Percentiles rank a stretch among this genome's conserved stretches.
Conservation (phyloP, 2,888 invertebrate genomes). For the Abrostola triplasia region DNA sequence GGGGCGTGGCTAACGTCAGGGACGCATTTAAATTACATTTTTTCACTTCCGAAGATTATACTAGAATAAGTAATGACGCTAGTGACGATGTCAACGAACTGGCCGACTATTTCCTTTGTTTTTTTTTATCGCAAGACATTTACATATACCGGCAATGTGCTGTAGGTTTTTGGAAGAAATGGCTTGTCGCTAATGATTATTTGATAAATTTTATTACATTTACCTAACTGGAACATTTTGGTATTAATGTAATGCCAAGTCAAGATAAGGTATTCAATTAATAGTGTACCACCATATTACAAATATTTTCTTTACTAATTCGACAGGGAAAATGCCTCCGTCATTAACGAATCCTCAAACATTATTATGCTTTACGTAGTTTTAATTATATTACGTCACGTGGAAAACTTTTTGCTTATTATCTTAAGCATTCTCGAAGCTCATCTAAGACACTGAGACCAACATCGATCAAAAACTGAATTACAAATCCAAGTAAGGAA, state of each 20-base stretch:
- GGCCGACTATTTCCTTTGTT: constrained; percentile 44
- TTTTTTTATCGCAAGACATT: constrained; percentile 39
- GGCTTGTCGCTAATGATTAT: background rate
- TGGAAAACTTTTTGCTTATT: too few relatives aligned
- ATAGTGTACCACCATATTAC: too few relatives aligned
- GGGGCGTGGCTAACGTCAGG: constrained; percentile 30
- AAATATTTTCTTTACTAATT: too few relatives aligned
- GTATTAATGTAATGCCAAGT: background rate
- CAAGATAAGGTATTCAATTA: too few relatives aligned
- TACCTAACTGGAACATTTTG: background rate
- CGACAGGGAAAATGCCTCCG: too few relatives aligned
- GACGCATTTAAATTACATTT: constrained; percentile 39
- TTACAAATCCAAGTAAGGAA: too few relatives aligned
- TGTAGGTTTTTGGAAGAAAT: constrained; percentile 17
- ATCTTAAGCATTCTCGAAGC: too few relatives aligned
- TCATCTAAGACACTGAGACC: too few relatives aligned
- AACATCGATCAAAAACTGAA: too few relatives aligned
- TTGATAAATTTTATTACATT: constrained; percentile 1
- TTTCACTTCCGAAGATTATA: constrained; percentile 49
- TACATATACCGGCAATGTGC: constrained; percentile 21
- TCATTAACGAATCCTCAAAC: too few relatives aligned
- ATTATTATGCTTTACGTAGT: too few relatives aligned
- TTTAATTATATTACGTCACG: too few relatives aligned
- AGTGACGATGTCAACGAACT: constrained; percentile 44
- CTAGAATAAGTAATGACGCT: constrained; percentile 45